Evolutionary conservation across 2,888 invertebrate genomes (phyloP), one percentile per base, ranked within the genome.

Genomic region (Luffia ferchaultella): DNA sequence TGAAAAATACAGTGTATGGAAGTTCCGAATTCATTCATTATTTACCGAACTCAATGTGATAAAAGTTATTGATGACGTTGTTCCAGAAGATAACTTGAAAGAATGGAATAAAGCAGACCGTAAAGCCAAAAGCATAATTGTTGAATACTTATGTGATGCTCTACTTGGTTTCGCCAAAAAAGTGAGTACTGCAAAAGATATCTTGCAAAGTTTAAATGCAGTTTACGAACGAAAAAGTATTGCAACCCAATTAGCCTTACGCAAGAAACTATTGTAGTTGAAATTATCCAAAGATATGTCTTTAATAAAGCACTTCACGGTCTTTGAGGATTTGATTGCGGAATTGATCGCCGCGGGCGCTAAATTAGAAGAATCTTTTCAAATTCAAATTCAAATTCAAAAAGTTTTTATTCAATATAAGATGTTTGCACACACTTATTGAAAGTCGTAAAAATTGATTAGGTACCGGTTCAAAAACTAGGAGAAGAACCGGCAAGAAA

Each of bases 351-450:
- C 30, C 5, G 30, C 30, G 12, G 30, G 30, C 30, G 30, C 30
- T 30, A 30, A 30, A 30, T 45, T 69, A 30, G 5, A 7, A 30
- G 30, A 30, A 30, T 3, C 30, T 30, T 3, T 7, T 12, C 3
- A 12, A 7, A n/a, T n/a, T n/a, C n/a, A n/a, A n/a, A n/a, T n/a
- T n/a, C n/a, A n/a, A n/a, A n/a, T n/a, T n/a, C n/a, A n/a, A n/a
- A n/a, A n/a, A n/a, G n/a, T n/a, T n/a, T n/a, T n/a, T n/a, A n/a
- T n/a, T n/a, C n/a, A n/a, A n/a, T n/a, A n/a, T n/a, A n/a, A n/a
- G n/a, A n/a, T n/a, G n/a, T n/a, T n/a, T n/a, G n/a, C n/a, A n/a
- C n/a, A n/a, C n/a, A n/a, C n/a, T n/a, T n/a, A n/a, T n/a, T n/a
- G n/a, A n/a, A n/a, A n/a, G n/a, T n/a, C n/a, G n/a, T n/a, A n/a